A percentile compares a stretch with the other conserved stretches of the same genome.
Conservation (phyloP, 2,888 invertebrate species). For the Teleogryllus oceanicus region DNA sequence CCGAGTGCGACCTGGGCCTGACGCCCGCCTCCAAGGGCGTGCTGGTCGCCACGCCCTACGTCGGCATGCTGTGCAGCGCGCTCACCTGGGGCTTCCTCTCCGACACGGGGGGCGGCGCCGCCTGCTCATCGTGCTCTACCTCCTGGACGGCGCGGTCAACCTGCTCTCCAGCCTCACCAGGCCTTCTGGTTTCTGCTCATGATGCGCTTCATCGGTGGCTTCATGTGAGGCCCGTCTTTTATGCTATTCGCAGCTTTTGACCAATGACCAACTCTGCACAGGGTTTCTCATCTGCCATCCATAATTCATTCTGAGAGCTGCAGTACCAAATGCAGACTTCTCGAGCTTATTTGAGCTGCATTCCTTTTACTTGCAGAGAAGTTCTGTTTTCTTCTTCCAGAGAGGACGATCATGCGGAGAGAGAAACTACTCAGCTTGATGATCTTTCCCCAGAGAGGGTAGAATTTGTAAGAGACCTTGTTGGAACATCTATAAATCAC, state of each 20-base stretch:
- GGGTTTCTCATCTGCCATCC: too few relatives aligned
- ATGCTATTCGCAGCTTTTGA: neutral
- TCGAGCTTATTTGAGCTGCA: too few relatives aligned
- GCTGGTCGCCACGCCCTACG: conserved; percentile 66
- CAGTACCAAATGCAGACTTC: too few relatives aligned
- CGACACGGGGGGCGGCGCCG: conserved; percentile 66
- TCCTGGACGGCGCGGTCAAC: conserved; percentile 62
- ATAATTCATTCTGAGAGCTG: too few relatives aligned
- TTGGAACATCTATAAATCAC: too few relatives aligned
- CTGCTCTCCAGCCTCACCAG: conserved; percentile 62
- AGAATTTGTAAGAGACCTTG: too few relatives aligned
- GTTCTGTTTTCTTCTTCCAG: too few relatives aligned
- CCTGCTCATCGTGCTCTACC: conserved; percentile 63
- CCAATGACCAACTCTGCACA: too few relatives aligned
- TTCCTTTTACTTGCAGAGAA: too few relatives aligned
- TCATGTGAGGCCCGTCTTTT: conserved; percentile 60
- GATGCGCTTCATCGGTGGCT: conserved; percentile 71
- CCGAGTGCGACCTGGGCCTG: conserved; percentile 69
- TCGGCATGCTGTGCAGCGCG: conserved; percentile 72
- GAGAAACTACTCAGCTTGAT: too few relatives aligned
- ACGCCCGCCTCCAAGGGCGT: conserved; percentile 67
- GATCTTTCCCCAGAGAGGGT: too few relatives aligned
- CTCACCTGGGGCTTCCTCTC: conserved; percentile 75
- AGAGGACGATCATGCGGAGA: too few relatives aligned
- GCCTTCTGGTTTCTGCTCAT: conserved; percentile 62